A percentile compares a stretch with the other conserved stretches of the same genome.
Evolutionary conservation across 2,888 invertebrate species (phyloP).

Genomic region (Trachelus troglodyta): DNA sequence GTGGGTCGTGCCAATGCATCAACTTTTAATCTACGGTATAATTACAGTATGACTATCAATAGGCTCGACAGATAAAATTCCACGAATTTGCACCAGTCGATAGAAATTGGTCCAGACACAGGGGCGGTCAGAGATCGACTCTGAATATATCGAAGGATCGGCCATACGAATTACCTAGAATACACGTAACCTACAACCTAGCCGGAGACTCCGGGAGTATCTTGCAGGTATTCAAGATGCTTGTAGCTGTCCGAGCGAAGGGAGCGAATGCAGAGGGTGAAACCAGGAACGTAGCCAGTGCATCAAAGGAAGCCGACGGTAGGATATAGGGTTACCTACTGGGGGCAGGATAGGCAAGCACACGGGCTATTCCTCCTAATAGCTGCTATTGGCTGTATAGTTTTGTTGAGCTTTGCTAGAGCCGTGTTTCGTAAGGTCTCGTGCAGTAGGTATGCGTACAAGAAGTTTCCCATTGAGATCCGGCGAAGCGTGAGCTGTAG

Average conservation of each 20-base stretch:
- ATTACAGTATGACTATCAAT: neutral
- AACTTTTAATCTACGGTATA: conserved; percentile 37
- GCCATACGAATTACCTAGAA: neutral
- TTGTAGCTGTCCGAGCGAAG: conserved; percentile 58
- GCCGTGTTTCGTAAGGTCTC: conserved; percentile 25
- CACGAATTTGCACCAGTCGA: neutral
- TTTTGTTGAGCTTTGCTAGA: conserved; percentile 16
- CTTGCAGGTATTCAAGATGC: conserved; percentile 62
- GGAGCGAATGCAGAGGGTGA: conserved; percentile 38
- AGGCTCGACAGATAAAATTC: neutral
- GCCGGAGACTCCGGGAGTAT: conserved; percentile 51
- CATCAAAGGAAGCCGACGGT: conserved; percentile 61
- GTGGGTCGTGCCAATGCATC: conserved; percentile 37
- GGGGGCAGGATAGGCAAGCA: conserved; percentile 42
- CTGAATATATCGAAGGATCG: neutral
- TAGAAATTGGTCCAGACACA: neutral
- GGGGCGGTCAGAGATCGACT: neutral
- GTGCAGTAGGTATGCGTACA: conserved; percentile 14
- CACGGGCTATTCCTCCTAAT: conserved; percentile 54
- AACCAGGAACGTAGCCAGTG: conserved; percentile 55
- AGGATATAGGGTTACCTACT: conserved; percentile 58
- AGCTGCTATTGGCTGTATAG: conserved; percentile 47
- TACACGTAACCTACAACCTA: neutral
- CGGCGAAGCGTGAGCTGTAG: conserved; percentile 46
- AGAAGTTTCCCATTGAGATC: conserved; percentile 31